Conservation (phyloP, 2,797 vertebrate genomes). For the Masticophis lateralis region DNA sequence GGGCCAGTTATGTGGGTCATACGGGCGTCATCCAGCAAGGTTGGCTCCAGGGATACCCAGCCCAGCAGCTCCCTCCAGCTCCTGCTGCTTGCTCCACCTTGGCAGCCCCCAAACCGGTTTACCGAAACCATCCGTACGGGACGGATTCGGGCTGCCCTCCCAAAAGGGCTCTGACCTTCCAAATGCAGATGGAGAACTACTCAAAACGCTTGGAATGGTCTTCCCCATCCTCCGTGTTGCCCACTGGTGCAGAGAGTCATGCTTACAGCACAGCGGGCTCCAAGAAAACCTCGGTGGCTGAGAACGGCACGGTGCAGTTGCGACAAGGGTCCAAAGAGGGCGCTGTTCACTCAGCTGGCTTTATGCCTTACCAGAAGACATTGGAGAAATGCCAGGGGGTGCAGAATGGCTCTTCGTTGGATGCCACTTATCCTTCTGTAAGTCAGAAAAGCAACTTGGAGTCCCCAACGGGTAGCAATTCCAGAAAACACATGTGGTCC, state of each 20-base stretch:
- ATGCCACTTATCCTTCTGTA: constrained; percentile 63
- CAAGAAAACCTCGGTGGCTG: constrained; percentile 9
- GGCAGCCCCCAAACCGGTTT: constrained; percentile 83
- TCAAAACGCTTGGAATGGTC: constrained; percentile 62
- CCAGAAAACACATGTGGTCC: constrained; percentile 50
- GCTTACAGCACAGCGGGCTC: not conserved
- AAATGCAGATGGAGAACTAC: not conserved
- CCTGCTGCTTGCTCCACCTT: constrained; percentile 68
- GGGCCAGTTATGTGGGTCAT: constrained; percentile 65
- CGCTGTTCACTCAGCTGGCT: accelerated
- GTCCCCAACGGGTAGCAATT: not conserved
- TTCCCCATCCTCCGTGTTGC: constrained; percentile 17
- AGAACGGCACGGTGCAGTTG: constrained; percentile 33
- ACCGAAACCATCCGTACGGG: constrained; percentile 78
- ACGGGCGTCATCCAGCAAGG: constrained; percentile 46
- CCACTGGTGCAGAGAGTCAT: constrained; percentile 7
- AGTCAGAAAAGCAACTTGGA: constrained; percentile 50
- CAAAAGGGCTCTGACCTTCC: constrained; percentile 66
- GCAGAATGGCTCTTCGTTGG: constrained; percentile 59
- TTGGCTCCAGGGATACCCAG: constrained; percentile 40
- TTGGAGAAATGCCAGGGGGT: constrained; percentile 61
- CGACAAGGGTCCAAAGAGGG: constrained; percentile 47
- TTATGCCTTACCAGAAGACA: constrained; percentile 40
- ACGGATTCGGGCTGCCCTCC: constrained; percentile 70
- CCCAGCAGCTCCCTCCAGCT: constrained; percentile 54